These are phyloP conservation scores for Epizoanthus ramosus DNA, from an alignment of 92 coral and sea anemone species.

Conservation along the genomic window DNA sequence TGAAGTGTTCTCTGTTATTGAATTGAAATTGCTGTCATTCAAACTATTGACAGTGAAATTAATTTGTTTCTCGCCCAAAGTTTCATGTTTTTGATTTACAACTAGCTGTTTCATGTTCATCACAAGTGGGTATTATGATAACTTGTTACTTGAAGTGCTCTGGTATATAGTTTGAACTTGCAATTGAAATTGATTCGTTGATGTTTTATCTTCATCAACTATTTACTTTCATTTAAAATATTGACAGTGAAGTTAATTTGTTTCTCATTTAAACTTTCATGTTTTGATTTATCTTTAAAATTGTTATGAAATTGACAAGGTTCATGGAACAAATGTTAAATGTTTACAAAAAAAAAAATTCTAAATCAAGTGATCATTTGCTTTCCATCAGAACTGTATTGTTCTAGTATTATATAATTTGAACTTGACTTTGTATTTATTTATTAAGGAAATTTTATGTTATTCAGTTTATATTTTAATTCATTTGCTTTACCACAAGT, in stretches of 20 bases:
- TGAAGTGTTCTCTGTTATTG: too few relatives aligned
- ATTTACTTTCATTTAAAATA: background rate
- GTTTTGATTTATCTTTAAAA: background rate
- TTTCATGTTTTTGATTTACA: too few relatives aligned
- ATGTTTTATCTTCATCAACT: too few relatives aligned
- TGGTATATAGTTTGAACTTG: too few relatives aligned
- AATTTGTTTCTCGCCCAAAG: too few relatives aligned
- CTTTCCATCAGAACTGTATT: background rate
- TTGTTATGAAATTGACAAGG: background rate
- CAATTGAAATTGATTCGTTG: too few relatives aligned
- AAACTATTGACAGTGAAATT: too few relatives aligned
- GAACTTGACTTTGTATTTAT: background rate
- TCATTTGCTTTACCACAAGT: background rate
- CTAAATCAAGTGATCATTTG: constrained; percentile 4
- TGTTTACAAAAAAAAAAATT: background rate
- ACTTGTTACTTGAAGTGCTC: too few relatives aligned
- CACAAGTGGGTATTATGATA: too few relatives aligned
- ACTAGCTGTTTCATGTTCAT: too few relatives aligned
- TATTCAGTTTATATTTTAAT: background rate
- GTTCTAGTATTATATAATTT: background rate
- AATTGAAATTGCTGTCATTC: too few relatives aligned
- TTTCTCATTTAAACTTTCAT: background rate
- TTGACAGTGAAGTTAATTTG: background rate
- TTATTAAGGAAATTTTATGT: background rate
- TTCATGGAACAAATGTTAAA: background rate